Evolutionary conservation across 2,113 vertebrate species (phyloP).

Genomic region (Rhea americana): DNA sequence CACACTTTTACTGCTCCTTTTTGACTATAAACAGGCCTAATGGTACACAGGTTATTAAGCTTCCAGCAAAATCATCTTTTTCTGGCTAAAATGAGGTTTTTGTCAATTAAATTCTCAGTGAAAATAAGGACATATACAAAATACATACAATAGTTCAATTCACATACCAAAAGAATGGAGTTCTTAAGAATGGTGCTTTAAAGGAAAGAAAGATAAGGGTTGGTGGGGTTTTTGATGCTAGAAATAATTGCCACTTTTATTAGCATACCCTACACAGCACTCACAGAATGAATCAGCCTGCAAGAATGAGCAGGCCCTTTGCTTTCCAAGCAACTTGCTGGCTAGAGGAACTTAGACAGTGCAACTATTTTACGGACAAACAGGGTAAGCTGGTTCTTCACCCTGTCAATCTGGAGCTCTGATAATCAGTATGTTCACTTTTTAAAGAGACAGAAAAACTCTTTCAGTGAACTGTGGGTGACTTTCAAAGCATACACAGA

Average conservation of each 20-base stretch:
- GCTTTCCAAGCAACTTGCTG: background rate
- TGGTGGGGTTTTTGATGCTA: background rate
- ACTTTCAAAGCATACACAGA: background rate
- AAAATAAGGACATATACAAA: background rate
- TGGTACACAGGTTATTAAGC: constrained; percentile 25
- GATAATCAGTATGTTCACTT: background rate
- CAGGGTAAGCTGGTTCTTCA: background rate
- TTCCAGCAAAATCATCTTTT: constrained; percentile 29
- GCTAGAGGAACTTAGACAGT: background rate
- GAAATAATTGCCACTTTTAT: constrained; percentile 4
- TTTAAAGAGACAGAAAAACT: background rate
- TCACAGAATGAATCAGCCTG: constrained; percentile 2
- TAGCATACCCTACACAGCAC: background rate
- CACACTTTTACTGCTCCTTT: constrained; percentile 43
- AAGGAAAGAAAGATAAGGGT: background rate
- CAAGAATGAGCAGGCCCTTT: background rate
- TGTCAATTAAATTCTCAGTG: constrained; percentile 47
- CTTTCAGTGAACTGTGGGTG: background rate
- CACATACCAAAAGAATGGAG: background rate
- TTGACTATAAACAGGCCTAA: constrained; percentile 37
- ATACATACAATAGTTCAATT: background rate
- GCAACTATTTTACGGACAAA: background rate
- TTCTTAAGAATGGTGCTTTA: background rate
- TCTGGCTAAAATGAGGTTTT: constrained; percentile 21
- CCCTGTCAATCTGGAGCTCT: background rate